Percentiles rank a stretch among this genome's conserved stretches.
Conservation (phyloP, 2,797 vertebrate species). For the Tokudaia muenninki region DNA sequence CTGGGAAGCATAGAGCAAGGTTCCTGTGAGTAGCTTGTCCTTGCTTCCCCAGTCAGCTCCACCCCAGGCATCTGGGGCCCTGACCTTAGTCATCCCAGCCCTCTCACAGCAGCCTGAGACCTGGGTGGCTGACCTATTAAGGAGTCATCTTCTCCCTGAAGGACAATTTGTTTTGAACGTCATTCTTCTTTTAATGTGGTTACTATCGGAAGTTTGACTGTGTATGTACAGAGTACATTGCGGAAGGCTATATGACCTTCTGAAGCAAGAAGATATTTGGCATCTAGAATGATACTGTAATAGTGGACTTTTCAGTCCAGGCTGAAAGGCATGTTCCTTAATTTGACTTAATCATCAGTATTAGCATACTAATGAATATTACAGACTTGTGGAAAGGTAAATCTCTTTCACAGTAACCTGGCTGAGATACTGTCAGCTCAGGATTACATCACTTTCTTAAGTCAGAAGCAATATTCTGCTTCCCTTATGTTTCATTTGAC, state of each 20-base stretch:
- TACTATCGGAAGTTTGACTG: not conserved
- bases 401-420: slow-evolving; percentile 37
- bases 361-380: not conserved
- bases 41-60: not conserved
- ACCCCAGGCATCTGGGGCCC: fast-evolving
- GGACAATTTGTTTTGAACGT: slow-evolving; percentile 25
- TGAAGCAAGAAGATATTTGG: not conserved
- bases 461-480: slow-evolving; percentile 28
- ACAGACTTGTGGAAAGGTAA: not conserved
- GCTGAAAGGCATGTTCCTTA: not conserved
- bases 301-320: slow-evolving; percentile 46
- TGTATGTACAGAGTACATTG: not conserved
- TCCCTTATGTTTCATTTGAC: slow-evolving; percentile 9
- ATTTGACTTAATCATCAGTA: slow-evolving; percentile 32
- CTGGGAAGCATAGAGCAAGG: fast-evolving
- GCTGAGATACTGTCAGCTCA: not conserved
- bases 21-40: not conserved
- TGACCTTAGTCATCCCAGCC: not conserved
- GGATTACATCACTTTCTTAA: slow-evolving; percentile 24
- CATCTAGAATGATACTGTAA: slow-evolving; percentile 13
- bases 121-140: not conserved
- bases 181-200: slow-evolving; percentile 15
- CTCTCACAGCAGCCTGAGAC: not conserved
- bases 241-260: not conserved
- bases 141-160: not conserved